Percentiles rank a stretch among this genome's conserved stretches.
These are phyloP conservation scores for Felis catus DNA, from an alignment of 2,113 vertebrate species.

Conservation along the genomic window F.catus_Fca126_mat1.0 CM031412.1:58765001-58765500, in stretches of 20 bases:
- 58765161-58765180: neutral
- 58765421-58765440: neutral
- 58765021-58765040: neutral
- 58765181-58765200: neutral
- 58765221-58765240: neutral
- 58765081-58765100: neutral
- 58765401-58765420: neutral
- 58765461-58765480: neutral
- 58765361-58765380: neutral
- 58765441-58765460: accelerated
- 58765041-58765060: neutral
- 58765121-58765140: neutral
- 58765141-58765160: neutral
- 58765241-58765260: neutral
- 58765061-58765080: neutral
- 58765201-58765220: neutral
- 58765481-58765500: neutral
- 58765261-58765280: neutral
- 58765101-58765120: neutral
- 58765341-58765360: neutral
- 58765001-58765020: neutral
- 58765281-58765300: neutral
- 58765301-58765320: neutral
- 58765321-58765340: neutral
- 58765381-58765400: neutral